phyloP scores from a whole-genome alignment of 1,140 invertebrate genomes.

The Ruditapes philippinarum region DNA sequence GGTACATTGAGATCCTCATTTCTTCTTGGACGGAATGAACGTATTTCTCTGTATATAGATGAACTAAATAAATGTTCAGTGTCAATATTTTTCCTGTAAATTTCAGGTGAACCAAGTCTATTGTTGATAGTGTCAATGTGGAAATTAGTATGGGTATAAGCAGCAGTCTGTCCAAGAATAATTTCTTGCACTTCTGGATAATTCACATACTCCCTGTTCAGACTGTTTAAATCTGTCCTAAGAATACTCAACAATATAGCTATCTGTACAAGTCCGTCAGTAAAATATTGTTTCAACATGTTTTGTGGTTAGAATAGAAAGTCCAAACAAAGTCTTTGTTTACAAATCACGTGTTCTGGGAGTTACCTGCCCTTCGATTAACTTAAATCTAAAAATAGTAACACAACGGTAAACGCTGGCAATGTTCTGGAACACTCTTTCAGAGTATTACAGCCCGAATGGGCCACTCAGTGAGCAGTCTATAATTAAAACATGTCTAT shows the following conservation, averaged over 20 bases:
- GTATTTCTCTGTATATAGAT: conserved; percentile 92
- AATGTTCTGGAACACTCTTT: background rate
- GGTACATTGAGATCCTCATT: conserved; percentile 87
- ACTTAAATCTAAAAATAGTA: conserved; percentile 53
- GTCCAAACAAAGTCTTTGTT: conserved; percentile 23
- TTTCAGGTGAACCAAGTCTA: conserved; percentile 45
- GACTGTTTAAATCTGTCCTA: conserved; percentile 91
- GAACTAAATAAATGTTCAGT: conserved; percentile 77
- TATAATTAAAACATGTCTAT: conserved; percentile 41
- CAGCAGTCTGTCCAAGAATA: conserved; percentile 84
- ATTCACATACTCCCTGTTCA: conserved; percentile 88
- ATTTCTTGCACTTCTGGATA: conserved; percentile 85
- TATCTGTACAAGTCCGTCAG: conserved; percentile 92
- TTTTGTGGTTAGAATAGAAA: background rate
- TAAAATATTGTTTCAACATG: conserved; percentile 85
- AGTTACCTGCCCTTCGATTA: conserved; percentile 56
- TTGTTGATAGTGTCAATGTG: conserved; percentile 70
- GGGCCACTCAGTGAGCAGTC: background rate
- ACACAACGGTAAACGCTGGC: conserved; percentile 10
- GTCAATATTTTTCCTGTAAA: conserved; percentile 90
- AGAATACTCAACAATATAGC: conserved; percentile 93
- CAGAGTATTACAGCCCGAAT: background rate
- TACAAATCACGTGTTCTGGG: conserved; percentile 12
- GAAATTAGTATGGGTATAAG: conserved; percentile 86
- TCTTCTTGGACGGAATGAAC: conserved; percentile 88